Base-by-base conservation (phyloP, 2,888 invertebrate species). In the Gari tellinella region DNA sequence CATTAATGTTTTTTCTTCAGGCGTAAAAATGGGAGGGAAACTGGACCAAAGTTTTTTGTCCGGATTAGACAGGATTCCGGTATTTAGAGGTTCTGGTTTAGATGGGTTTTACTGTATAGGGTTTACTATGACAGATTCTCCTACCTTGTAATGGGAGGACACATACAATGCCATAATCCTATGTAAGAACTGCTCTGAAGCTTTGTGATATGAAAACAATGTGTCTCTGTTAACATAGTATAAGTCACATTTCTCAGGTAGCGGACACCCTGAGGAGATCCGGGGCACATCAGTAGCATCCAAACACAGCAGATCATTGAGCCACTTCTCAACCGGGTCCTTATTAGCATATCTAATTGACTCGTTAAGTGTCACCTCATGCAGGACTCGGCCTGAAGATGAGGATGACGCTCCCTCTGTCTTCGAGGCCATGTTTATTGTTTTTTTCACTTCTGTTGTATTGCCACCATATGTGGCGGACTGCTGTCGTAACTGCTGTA, bases 181-280 rank as follows among this genome's bases (percentile, higher is more conserved):
- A 86, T 99, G 98, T 12, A 99, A 93, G 92, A 99, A 99, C 2
- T 95, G 94, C 82, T 94, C 94, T 0, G 93, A 93, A 8, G 97
- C 97, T 89, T 96, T 96, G 90, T 99, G 98, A 91, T 97, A 99
- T 63, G 98, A 98, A 93, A 99, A 99, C 31, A 99, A 92, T 0
- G 99, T 97, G 92, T 99, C 99, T 69, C 97, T 87, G 85, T 93
- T 94, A 63, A 93, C 93, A 86, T 93, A 92, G 85, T 93, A 93
- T 53, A 99, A 94, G 78, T 98, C 96, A 91, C 99, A 99, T 38
- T 94, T 93, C 72, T 95, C 95, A 0, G 98, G 98, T 0, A 96
- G 94, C 37, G 99, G 99, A 78, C 97, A 97, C 2, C 97, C 97
- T 0, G 95, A 95, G 17, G 94, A 92, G 60, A 95, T 93, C 0